phyloP scores from a whole-genome alignment of 2,888 invertebrate genomes.

The Bombyx huttoni region DNA sequence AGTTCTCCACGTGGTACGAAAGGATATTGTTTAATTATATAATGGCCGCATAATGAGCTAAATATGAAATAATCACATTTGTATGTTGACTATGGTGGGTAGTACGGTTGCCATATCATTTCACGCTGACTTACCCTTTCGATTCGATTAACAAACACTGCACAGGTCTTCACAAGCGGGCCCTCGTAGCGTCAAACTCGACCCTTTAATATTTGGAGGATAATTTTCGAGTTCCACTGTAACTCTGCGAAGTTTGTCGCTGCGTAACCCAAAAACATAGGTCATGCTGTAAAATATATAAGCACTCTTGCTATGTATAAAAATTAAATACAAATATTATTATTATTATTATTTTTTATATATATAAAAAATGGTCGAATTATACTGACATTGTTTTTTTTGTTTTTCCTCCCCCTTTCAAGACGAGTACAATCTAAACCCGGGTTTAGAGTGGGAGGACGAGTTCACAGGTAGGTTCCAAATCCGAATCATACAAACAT shows the following conservation, averaged over 20 bases:
- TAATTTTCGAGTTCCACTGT: not conserved
- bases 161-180: conserved; percentile 58
- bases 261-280: conserved; percentile 28
- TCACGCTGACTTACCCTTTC: conserved; percentile 64
- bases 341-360: conserved; percentile 26
- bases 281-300: conserved; percentile 59
- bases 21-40: conserved; percentile 15
- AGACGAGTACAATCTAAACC: conserved; percentile 99
- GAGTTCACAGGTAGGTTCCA: conserved; percentile 98
- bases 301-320: conserved; percentile 64
- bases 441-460: conserved; percentile 99
- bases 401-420: conserved; percentile 80
- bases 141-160: conserved; percentile 63
- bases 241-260: conserved; percentile 10
- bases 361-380: conserved; percentile 41
- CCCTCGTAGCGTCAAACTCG: not conserved
- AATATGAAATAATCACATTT: conserved; percentile 24
- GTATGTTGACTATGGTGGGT: conserved; percentile 61
- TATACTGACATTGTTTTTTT: conserved; percentile 71
- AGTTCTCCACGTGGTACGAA: conserved; percentile 64
- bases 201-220: not conserved
- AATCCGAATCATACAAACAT: conserved; percentile 60
- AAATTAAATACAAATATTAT: conserved; percentile 38
- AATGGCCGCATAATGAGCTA: conserved; percentile 36
- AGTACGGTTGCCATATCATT: conserved; percentile 62